A percentile compares a stretch with the other conserved stretches of the same genome.
These are phyloP conservation scores for Adelosebastes latens DNA, from an alignment of 2,797 vertebrate genomes.

Conservation along the genomic window DNA sequence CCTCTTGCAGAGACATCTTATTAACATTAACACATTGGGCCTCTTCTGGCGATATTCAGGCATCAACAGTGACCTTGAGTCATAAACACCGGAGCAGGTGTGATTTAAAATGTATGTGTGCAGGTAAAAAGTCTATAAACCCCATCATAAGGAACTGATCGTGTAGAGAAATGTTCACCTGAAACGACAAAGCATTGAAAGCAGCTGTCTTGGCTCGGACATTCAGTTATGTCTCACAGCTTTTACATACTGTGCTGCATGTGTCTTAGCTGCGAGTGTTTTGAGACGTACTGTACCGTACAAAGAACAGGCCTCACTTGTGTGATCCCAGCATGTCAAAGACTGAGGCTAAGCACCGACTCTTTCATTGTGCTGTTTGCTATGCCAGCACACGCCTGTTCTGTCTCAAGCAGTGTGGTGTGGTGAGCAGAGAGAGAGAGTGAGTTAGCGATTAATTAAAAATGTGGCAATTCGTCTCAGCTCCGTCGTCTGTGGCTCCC, in stretches of 20 bases:
- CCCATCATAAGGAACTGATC: background rate
- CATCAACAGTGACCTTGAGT: background rate
- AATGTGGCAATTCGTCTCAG: slow-evolving; percentile 74
- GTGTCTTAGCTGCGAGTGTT: background rate
- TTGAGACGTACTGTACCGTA: slow-evolving; percentile 10
- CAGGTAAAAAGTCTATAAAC: background rate
- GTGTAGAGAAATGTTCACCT: background rate
- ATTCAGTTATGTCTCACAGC: background rate
- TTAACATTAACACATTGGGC: background rate
- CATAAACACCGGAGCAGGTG: background rate
- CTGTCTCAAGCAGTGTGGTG: slow-evolving; percentile 33
- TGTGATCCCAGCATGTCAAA: slow-evolving; percentile 25
- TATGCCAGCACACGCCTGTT: slow-evolving; percentile 47
- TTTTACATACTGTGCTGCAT: background rate
- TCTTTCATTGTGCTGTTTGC: slow-evolving; percentile 33
- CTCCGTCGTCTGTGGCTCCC: slow-evolving; percentile 57
- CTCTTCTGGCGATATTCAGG: background rate
- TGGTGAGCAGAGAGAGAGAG: slow-evolving; percentile 34
- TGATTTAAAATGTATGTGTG: background rate
- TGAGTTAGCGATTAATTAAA: slow-evolving; percentile 76
- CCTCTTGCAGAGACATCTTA: slow-evolving; percentile 7
- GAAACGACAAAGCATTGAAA: background rate
- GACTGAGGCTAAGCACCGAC: background rate
- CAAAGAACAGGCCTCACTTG: slow-evolving; percentile 18
- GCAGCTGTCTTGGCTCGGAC: background rate